These are phyloP conservation scores for Sarcophaga subvicina DNA, from an alignment of 2,888 invertebrate species.

Conservation along the genomic window DNA sequence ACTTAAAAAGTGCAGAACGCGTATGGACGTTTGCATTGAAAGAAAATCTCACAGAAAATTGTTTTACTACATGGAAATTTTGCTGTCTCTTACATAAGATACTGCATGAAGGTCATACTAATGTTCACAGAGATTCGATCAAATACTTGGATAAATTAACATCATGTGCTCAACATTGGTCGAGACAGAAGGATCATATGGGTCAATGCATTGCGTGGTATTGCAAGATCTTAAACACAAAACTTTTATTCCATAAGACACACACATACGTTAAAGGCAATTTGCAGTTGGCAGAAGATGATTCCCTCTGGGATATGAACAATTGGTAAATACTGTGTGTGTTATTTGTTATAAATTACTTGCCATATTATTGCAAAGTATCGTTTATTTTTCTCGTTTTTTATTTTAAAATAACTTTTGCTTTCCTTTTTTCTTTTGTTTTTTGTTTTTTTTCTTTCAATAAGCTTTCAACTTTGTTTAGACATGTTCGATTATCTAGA, in stretches of 20 bases:
- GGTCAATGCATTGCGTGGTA: constrained; percentile 50
- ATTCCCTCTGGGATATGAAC: constrained; percentile 59
- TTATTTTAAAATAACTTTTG: background rate
- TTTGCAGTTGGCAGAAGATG: constrained; percentile 47
- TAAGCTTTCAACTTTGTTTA: constrained; percentile 60
- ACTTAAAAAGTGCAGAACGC: constrained; percentile 19
- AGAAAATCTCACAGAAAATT: constrained; percentile 26
- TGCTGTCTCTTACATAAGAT: constrained; percentile 58
- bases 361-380: background rate
- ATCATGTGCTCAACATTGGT: constrained; percentile 48
- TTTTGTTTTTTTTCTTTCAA: background rate
- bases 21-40: constrained; percentile 38
- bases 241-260: constrained; percentile 58
- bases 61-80: constrained; percentile 61
- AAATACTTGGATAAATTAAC: constrained; percentile 18
- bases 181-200: constrained; percentile 32
- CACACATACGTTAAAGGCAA: constrained; percentile 58
- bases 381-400: background rate
- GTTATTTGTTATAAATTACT: background rate
- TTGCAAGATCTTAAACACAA: constrained; percentile 46
- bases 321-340: constrained; percentile 46
- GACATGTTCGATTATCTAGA: constrained; percentile 66
- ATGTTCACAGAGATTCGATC: constrained; percentile 26
- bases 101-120: constrained; percentile 52
- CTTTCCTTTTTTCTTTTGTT: background rate